Evolutionary conservation across 2,888 invertebrate genomes (phyloP), one percentile per base, ranked within the genome.

Genomic region (Melipona bicolor): DNA sequence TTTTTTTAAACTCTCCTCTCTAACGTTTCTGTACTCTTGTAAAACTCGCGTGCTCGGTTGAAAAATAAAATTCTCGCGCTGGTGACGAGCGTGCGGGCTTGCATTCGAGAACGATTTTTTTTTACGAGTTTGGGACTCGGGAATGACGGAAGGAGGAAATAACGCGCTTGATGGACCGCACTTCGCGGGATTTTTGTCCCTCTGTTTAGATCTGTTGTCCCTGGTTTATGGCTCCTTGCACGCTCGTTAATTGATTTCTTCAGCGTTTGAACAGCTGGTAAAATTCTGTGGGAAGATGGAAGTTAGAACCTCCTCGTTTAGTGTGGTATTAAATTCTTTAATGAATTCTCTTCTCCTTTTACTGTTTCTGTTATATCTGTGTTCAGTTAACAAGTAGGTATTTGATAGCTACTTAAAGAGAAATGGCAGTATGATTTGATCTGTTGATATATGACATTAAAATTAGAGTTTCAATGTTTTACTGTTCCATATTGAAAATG

Each of bases 1-100:
- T 59, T 32, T n/a, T 17, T 17, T 19, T 36, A 13, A n/a, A 21
- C 9, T 17, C 17, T 11, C 11, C 36, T 13, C 6, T 27, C 19
- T 19, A 21, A 59, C 43, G 50, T 64, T 52, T 69, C 21, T 19
- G 15, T 43, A n/a, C 61, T 68, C 54, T 54, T 54, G 79, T 69
- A 27, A 43, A 43, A 69, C 52, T 21, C 24, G 65, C 56, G 32
- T 11, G 27, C 67, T 67, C 21, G 11, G 52, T 43, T 43, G 43
- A 43, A 15, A 52, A 76, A 54, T 76, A 69, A 79, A 69, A 79
- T 79, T 68, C 36, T 56, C 43, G 64, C 43, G 27, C 13, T 19
- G 52, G 62, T 64, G 75, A 75, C 68, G 49, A n/a, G 54, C 62
- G 24, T 9, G 43, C 19, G 50, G 56, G 32, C 61, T 79, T n/a